These are phyloP conservation scores for Cyphomyrus discorhynchus DNA, from an alignment of 2,113 vertebrate species.

Conservation along the genomic window DNA sequence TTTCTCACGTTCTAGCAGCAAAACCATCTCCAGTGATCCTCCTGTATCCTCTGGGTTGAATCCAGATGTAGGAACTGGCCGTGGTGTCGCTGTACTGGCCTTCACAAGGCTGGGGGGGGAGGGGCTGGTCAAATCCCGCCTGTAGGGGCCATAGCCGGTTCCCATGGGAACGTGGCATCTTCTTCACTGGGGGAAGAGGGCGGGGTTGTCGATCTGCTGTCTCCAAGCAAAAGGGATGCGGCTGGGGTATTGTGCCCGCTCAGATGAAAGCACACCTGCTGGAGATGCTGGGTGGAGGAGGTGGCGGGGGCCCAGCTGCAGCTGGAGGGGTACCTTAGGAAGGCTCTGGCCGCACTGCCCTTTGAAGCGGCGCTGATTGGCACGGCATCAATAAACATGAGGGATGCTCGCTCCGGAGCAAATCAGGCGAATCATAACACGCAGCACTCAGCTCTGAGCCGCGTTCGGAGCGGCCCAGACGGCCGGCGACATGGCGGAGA, in stretches of 20 bases:
- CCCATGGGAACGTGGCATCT: conserved; percentile 29
- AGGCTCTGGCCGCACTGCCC: conserved; percentile 43
- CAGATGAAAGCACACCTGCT: conserved; percentile 6
- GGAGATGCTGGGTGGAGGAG: neutral
- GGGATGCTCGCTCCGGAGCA: conserved; percentile 40
- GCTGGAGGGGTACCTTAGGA: conserved; percentile 30
- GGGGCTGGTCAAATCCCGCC: neutral
- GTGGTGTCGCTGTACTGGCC: neutral
- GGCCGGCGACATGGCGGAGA: neutral
- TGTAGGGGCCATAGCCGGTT: conserved; percentile 19
- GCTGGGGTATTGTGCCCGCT: neutral
- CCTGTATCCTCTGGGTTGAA: conserved; percentile 36
- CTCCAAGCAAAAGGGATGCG: neutral
- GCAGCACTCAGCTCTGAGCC: conserved; percentile 5
- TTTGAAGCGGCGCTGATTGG: conserved; percentile 58
- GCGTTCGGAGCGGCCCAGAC: neutral
- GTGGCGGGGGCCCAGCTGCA: conserved; percentile 33
- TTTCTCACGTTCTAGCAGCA: conserved; percentile 28
- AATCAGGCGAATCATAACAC: neutral
- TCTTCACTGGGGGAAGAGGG: neutral
- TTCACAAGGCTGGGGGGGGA: neutral
- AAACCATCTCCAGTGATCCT: conserved; percentile 21
- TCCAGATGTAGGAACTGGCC: conserved; percentile 46
- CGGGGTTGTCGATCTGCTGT: neutral
- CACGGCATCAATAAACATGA: conserved; percentile 57